phyloP scores from a whole-genome alignment of 2,113 vertebrate genomes.

The Lepisosteus oculatus region DNA sequence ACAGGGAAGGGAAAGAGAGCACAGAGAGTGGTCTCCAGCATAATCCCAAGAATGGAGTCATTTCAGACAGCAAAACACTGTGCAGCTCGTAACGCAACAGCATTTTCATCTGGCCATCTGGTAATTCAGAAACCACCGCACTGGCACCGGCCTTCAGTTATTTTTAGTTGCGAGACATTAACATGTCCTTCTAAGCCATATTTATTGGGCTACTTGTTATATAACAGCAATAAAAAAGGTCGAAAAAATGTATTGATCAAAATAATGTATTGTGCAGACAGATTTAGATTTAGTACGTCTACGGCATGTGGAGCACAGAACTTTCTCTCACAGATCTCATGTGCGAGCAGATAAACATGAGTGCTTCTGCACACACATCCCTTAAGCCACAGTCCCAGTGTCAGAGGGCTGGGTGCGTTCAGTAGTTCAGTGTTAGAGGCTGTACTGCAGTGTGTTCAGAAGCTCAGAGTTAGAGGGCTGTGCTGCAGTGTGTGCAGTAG shows the following conservation, averaged over 20 bases:
- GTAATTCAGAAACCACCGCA: constrained; percentile 22
- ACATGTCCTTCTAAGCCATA: constrained; percentile 18
- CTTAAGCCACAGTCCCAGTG: neutral
- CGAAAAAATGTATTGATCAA: constrained; percentile 4
- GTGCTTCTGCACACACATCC: neutral
- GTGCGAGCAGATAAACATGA: too few species aligned
- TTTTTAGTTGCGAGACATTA: constrained; percentile 21
- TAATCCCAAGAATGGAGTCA: constrained; percentile 2
- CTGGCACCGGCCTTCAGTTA: constrained; percentile 18
- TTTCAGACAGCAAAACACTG: constrained; percentile 11
- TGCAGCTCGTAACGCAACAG: constrained; percentile 6
- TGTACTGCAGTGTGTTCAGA: neutral
- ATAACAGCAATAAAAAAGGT: constrained; percentile 24
- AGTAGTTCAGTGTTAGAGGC: neutral
- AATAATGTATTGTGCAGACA: constrained; percentile 16
- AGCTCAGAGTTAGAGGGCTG: too few species aligned
- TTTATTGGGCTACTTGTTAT: constrained; percentile 22
- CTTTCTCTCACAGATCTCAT: neutral
- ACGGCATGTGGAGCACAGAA: neutral
- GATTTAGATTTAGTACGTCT: neutral
- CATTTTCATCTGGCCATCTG: constrained; percentile 7
- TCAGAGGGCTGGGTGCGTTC: neutral
- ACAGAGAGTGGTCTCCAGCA: neutral
- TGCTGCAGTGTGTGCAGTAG: too few species aligned
- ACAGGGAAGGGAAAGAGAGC: too few species aligned